Evolutionary conservation across 2,797 vertebrate genomes (phyloP).

Genomic region (Sebastes goodei): DNA sequence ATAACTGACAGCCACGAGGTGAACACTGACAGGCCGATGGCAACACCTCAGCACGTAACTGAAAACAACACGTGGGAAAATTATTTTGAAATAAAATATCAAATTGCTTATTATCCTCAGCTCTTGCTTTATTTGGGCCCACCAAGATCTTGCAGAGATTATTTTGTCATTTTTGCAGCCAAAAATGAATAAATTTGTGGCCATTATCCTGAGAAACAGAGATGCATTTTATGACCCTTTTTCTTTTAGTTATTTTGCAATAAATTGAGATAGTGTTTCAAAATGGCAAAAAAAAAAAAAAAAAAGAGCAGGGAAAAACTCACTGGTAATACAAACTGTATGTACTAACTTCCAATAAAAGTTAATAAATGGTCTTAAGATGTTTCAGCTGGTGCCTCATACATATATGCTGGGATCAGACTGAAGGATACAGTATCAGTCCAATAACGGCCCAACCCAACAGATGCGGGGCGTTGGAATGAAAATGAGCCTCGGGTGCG

Average conservation of each 20-base stretch:
- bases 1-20: constrained; percentile 24
- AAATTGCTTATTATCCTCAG: not conserved
- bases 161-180: constrained; percentile 1
- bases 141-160: not conserved
- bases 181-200: not conserved
- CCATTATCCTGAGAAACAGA: not conserved
- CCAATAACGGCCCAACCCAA: not conserved
- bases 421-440: not conserved
- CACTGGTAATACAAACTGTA: not conserved
- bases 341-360: not conserved
- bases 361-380: constrained; percentile 5
- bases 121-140: not conserved
- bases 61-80: constrained; percentile 23
- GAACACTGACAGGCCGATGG: constrained; percentile 10
- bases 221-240: not conserved
- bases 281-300: not conserved
- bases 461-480: not conserved
- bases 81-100: constrained; percentile 3
- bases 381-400: not conserved
- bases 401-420: not conserved
- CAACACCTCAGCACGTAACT: constrained; percentile 11
- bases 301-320: not conserved
- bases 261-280: not conserved
- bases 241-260: constrained; percentile 2
- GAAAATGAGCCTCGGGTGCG: not conserved